These are phyloP conservation scores for Xerus rutilus DNA, from an alignment of 2,797 vertebrate genomes.

Conservation along the genomic window DNA sequence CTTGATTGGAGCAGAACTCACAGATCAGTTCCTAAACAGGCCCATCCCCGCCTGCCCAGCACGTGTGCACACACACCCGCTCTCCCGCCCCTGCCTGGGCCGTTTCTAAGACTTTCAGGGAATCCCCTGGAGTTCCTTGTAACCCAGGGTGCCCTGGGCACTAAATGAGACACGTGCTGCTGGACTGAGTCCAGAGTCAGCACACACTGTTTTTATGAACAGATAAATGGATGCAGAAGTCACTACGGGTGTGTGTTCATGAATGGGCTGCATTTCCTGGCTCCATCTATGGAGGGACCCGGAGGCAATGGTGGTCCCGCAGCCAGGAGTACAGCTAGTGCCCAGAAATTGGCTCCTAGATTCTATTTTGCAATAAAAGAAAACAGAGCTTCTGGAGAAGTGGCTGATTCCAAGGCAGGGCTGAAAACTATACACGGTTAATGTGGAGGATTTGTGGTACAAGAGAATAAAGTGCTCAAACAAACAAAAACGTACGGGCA, in stretches of 20 bases:
- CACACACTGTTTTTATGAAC: neutral
- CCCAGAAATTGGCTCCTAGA: neutral
- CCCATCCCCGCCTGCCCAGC: neutral
- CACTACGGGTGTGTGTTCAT: neutral
- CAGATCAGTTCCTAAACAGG: neutral
- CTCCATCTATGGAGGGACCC: neutral
- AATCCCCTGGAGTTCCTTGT: neutral
- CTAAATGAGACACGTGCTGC: neutral
- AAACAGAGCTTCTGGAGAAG: neutral
- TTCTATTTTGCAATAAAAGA: neutral
- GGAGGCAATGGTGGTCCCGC: neutral
- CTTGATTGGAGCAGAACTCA: neutral
- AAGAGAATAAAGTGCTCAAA: neutral
- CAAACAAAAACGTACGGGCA: fast-evolving
- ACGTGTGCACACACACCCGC: too few species aligned
- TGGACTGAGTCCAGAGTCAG: neutral
- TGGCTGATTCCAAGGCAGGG: neutral
- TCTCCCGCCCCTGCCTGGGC: neutral
- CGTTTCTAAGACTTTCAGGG: neutral
- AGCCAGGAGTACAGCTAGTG: neutral
- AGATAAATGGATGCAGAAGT: neutral
- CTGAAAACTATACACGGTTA: neutral
- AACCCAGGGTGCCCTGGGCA: neutral
- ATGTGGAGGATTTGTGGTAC: neutral
- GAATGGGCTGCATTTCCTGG: neutral